phyloP scores from a whole-genome alignment of 2,888 invertebrate genomes.

The Leucoma salicis region DNA sequence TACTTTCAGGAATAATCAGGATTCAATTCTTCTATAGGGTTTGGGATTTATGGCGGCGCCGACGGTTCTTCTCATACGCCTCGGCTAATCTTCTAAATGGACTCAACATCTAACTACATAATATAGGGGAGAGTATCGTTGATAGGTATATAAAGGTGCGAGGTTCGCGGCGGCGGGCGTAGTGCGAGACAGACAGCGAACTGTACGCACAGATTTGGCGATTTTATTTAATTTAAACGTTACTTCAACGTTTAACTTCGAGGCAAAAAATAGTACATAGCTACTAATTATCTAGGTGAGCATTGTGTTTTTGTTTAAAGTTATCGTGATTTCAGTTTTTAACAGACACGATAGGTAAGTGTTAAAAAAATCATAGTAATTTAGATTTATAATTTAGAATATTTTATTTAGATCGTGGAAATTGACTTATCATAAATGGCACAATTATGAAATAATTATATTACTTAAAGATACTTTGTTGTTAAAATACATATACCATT shows the following conservation, averaged over 20 bases:
- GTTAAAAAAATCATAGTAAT: not conserved
- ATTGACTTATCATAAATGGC: no score
- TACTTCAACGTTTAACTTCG: conserved; percentile 7
- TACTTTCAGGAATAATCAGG: no score
- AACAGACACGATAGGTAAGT: conserved; percentile 25
- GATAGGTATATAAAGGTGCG: conserved; percentile 66
- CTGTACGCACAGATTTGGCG: conserved; percentile 39
- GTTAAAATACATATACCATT: no score
- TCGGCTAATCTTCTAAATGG: conserved; percentile 62
- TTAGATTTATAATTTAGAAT: no score
- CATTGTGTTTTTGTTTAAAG: conserved; percentile 33
- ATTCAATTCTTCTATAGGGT: no score
- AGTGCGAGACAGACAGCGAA: conserved; percentile 50
- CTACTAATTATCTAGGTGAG: conserved; percentile 23
- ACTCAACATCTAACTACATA: conserved; percentile 38
- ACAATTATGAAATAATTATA: no score
- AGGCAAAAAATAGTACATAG: conserved; percentile 16
- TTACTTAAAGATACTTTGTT: no score
- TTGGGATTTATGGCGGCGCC: no score
- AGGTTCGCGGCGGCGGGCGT: conserved; percentile 58
- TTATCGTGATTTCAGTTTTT: conserved; percentile 29
- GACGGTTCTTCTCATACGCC: conserved; percentile 60
- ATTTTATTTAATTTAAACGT: not conserved
- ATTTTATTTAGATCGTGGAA: no score
- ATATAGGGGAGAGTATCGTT: conserved; percentile 43